Evolutionary conservation across 2,113 vertebrate genomes (phyloP).

Genomic region (Sinocyclocheilus anshuiensis): DNA sequence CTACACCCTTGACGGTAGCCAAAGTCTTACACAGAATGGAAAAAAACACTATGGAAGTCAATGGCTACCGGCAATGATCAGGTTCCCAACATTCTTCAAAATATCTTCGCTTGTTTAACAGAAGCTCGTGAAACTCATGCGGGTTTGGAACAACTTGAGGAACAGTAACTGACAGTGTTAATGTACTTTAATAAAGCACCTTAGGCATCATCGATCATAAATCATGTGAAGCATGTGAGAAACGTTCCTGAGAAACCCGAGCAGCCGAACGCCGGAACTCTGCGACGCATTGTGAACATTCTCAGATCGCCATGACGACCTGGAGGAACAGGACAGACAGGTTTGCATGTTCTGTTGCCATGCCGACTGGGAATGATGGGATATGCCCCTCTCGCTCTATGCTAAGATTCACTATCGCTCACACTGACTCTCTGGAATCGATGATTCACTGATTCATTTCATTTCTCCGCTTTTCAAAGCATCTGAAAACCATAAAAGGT

Average conservation of each 20-base stretch:
- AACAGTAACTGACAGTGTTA: not conserved
- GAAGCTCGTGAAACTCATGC: not conserved
- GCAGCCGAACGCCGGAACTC: too few species aligned
- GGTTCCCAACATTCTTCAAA: not conserved
- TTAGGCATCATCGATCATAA: not conserved
- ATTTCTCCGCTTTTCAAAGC: not conserved
- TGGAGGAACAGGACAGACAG: constrained; percentile 65
- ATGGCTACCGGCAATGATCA: not conserved
- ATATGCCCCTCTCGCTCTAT: constrained; percentile 28
- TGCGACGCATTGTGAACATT: constrained; percentile 66
- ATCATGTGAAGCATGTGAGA: not conserved
- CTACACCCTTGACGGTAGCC: not conserved
- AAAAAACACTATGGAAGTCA: not conserved
- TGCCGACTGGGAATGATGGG: constrained; percentile 42
- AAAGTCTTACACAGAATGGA: too few species aligned
- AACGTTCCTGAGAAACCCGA: not conserved
- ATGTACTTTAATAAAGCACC: not conserved
- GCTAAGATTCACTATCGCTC: too few species aligned
- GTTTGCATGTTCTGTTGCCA: constrained; percentile 56
- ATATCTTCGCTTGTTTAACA: not conserved
- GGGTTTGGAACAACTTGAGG: not conserved
- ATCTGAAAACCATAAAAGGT: not conserved
- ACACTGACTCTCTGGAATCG: not conserved
- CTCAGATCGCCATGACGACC: constrained; percentile 39
- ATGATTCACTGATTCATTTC: not conserved